phyloP scores from a whole-genome alignment of 2,888 invertebrate species.

The Ectobius pallidus region DNA sequence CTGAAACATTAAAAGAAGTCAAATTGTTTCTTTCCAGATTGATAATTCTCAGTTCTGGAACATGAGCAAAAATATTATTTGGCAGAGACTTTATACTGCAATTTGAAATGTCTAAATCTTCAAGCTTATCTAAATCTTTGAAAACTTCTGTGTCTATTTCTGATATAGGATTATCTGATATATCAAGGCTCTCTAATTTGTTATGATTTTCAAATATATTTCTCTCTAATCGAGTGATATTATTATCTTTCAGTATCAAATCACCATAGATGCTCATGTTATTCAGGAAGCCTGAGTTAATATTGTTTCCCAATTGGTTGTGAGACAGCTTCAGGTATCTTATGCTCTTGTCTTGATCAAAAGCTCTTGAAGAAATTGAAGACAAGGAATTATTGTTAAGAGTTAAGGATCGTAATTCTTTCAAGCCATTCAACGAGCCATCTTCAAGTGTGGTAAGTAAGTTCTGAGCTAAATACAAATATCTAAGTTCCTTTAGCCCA shows the following conservation, averaged over 20 bases:
- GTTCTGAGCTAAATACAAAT: too few species aligned
- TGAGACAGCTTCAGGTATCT: neutral
- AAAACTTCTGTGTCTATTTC: neutral
- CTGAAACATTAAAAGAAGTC: neutral
- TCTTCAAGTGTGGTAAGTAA: too few species aligned
- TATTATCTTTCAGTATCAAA: neutral
- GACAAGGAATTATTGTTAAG: too few species aligned
- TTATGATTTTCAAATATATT: neutral
- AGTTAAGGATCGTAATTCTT: too few species aligned
- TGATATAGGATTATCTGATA: neutral
- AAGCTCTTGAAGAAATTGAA: neutral
- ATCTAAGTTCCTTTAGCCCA: neutral
- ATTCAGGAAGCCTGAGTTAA: neutral
- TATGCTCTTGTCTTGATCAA: neutral
- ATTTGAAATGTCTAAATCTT: neutral
- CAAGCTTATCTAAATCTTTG: neutral
- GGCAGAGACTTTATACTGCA: neutral
- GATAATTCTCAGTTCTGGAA: neutral
- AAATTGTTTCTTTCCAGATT: neutral
- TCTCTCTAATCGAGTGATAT: neutral
- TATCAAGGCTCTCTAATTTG: neutral
- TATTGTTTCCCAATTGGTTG: neutral
- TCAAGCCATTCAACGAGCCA: too few species aligned
- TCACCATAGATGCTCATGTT: neutral
- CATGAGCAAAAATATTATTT: neutral